These are phyloP conservation scores for Apodemia mormo DNA, from an alignment of 2,888 invertebrate species.

Conservation along the genomic window DNA sequence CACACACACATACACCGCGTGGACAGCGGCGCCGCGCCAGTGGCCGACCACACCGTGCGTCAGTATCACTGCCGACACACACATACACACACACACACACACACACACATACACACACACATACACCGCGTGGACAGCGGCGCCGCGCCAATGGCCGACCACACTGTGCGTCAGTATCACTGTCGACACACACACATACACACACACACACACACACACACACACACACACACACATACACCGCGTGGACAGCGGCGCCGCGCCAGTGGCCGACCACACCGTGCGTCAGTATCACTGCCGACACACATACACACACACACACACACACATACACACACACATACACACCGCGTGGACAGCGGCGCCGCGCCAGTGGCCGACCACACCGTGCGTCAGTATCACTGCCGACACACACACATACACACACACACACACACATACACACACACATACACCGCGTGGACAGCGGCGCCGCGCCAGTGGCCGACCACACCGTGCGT, in stretches of 20 bases:
- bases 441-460: no score
- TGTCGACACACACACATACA: no score
- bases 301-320: no score
- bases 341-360: slow-evolving; percentile 84
- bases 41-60: slow-evolving; percentile 89
- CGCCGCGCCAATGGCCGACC: slow-evolving; percentile 89
- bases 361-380: slow-evolving; percentile 89
- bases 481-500: slow-evolving; percentile 89
- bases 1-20: no score
- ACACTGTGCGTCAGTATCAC: slow-evolving; percentile 82
- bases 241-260: slow-evolving; percentile 90
- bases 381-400: slow-evolving; percentile 84
- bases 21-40: slow-evolving; percentile 89
- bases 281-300: slow-evolving; percentile 58
- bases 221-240: no score
- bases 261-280: slow-evolving; percentile 91
- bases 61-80: neutral
- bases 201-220: no score
- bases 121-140: slow-evolving; percentile 91
- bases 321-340: no score
- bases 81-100: no score
- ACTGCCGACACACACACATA: neutral
- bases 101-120: no score
- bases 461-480: slow-evolving; percentile 89
- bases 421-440: no score